Evolutionary conservation across 2,888 invertebrate species (phyloP), one percentile per base, ranked within the genome.

Genomic region (Andricus curvator): DNA sequence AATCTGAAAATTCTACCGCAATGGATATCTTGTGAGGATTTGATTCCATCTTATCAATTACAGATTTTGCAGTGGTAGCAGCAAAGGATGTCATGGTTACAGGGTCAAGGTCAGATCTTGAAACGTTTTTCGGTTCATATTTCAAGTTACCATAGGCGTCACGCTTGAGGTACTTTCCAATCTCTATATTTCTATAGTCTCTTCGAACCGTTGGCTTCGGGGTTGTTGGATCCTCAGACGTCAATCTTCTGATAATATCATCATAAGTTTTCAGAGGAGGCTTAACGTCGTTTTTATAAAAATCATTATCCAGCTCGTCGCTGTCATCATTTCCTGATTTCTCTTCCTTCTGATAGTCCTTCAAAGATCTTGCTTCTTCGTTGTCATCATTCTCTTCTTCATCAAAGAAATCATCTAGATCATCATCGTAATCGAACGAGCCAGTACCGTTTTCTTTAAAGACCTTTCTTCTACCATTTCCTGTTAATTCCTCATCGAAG

Each of bases 161-260:
- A 22, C 88, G 86, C 62, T 86, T 88, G 17, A 89, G 77, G 80
- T 89, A 86, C 77, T 84, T 88, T n/a, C 85, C 86, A 41, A 80
- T 41, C n/a, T 88, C 88, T 64, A 86, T 85, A 76, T 90, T 89
- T 9, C 86, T 85, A 76, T 87, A 86, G 70, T 90, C 89, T 48
- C 87, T 83, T 22, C 85, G 88, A 6, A 81, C n/a, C 25, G 84
- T 77, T 17, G 85, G 25, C 17, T 85, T 81, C 37, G 84, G 86
- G 4, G 85, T 78, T 9, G 89, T 89, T 6, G 88, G 86, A 48
- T 85, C 84, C 20, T 79, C 78, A 17, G 83, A 78, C 33, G 91
- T 92, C 48, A 92, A 84, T 37, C 89, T 87, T 60, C 89, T 87
- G 78, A 92, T 92, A 56, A 92, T 91, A n/a, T 92, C 92, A 68